A percentile compares a stretch with the other conserved stretches of the same genome.
Conservation (phyloP, 2,888 invertebrate genomes). For the Tinea trinotella region DNA sequence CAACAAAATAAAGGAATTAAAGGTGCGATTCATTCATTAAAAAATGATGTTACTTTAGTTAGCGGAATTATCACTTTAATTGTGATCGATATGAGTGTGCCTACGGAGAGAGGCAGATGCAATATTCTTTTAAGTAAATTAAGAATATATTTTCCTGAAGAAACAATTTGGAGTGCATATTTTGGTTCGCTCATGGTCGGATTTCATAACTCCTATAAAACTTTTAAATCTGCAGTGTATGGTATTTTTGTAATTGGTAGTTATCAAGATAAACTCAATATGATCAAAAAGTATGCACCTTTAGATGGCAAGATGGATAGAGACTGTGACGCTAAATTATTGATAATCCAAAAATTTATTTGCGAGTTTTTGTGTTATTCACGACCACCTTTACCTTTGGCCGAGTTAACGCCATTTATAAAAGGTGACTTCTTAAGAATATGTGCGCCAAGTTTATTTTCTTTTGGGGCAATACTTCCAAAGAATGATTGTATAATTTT, state of each 20-base stretch:
- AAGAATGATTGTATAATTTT: slow-evolving; percentile 31
- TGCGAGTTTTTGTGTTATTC: slow-evolving; percentile 35
- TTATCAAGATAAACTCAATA: slow-evolving; percentile 28
- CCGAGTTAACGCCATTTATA: slow-evolving; percentile 31
- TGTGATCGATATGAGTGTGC: slow-evolving; percentile 21
- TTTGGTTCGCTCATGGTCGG: slow-evolving; percentile 22
- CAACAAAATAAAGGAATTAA: slow-evolving; percentile 20
- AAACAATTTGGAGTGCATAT: slow-evolving; percentile 33
- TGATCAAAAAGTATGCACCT: slow-evolving; percentile 36
- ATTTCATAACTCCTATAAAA: neutral
- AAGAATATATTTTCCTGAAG: slow-evolving; percentile 38
- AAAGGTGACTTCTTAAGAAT: slow-evolving; percentile 40
- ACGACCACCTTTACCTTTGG: slow-evolving; percentile 29
- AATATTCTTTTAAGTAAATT: slow-evolving; percentile 35
- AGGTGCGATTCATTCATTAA: slow-evolving; percentile 26
- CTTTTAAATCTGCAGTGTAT: slow-evolving; percentile 26
- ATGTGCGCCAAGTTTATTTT: slow-evolving; percentile 37
- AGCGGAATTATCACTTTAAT: slow-evolving; percentile 23
- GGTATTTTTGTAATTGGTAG: slow-evolving; percentile 36
- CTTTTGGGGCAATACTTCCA: slow-evolving; percentile 35
- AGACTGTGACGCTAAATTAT: slow-evolving; percentile 27
- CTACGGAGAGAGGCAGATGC: slow-evolving; percentile 21
- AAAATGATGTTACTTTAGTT: slow-evolving; percentile 27
- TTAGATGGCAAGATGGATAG: slow-evolving; percentile 27
- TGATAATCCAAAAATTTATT: slow-evolving; percentile 35